A percentile compares a stretch with the other conserved stretches of the same genome.
Evolutionary conservation across 2,113 vertebrate genomes (phyloP).

Genomic region (Himantopus leucocephalus): DNA sequence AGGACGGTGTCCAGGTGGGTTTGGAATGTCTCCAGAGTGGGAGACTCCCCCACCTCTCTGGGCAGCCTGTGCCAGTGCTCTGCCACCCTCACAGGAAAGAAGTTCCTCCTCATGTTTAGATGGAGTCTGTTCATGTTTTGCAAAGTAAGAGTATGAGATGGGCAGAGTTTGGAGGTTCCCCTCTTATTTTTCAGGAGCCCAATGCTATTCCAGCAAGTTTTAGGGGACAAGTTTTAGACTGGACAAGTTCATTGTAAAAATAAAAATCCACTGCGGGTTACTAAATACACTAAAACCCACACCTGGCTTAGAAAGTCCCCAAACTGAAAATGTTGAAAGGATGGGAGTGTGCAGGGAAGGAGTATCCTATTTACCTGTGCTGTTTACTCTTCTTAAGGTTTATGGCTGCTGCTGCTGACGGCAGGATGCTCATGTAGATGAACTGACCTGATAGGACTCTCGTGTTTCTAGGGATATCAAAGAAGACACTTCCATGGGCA

Average conservation of each 20-base stretch:
- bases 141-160: background rate
- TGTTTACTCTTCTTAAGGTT: background rate
- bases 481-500: background rate
- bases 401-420: background rate
- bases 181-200: background rate
- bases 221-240: background rate
- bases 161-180: background rate
- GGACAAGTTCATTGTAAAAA: background rate
- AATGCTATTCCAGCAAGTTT: background rate
- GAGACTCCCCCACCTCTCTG: no score
- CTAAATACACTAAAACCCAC: background rate
- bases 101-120: no score
- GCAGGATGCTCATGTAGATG: background rate
- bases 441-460: background rate
- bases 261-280: background rate
- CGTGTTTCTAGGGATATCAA: background rate
- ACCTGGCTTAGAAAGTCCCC: background rate
- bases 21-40: no score
- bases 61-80: no score
- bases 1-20: no score
- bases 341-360: background rate
- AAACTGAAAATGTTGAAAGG: background rate
- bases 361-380: background rate
- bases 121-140: background rate
- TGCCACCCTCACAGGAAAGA: no score